Evolutionary conservation across 2,888 invertebrate species (phyloP), one percentile per base, ranked within the genome.

Genomic region (Thelaira solivaga): DNA sequence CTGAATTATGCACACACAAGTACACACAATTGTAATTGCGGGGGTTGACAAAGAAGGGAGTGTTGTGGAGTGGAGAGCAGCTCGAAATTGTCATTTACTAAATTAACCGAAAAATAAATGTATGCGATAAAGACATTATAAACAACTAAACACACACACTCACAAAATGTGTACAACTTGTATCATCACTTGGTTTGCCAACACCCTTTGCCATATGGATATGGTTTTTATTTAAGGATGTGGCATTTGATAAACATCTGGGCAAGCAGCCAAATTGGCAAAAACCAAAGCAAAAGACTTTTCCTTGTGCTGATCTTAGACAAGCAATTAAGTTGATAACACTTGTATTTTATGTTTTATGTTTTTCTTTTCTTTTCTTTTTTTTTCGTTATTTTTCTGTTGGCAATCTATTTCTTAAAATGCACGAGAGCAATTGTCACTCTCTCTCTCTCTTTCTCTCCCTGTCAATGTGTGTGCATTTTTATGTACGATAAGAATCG

Each of bases 301-400:
- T 64, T 47, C 45, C 53, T 74, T 69, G 34, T 16, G 59, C 71
- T 69, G 73, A 78, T 74, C 73, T 78, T 69, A 64, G 74, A 65
- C 74, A 69, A 71, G 74, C 78, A 78, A 78, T 78, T 78, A 78
- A 78, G 59, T 59, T 74, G 78, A 78, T 78, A 78, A 75, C 67
- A 53, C 61, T 68, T 59, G 64, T 51, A 41, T 51, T 61, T 71
- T 41, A 41, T 62, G 45, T 71, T 26, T 51, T 20, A 55, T 31
- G 11, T 34, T n/a, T 1, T 34, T 34, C 10, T 13, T 39, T 36
- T n/a, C 4, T n/a, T n/a, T 1, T 39, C 6, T 22, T 69, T n/a
- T n/a, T 34, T n/a, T 1, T 34, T 34, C 10, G 8, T 39, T 36
- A 2, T 13, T n/a, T n/a, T 1, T 39, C 6, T 22, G n/a, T 69